A percentile compares a stretch with the other conserved stretches of the same genome.
Evolutionary conservation across 2,797 vertebrate genomes (phyloP).

Genomic region (Syngnathus acus): DNA sequence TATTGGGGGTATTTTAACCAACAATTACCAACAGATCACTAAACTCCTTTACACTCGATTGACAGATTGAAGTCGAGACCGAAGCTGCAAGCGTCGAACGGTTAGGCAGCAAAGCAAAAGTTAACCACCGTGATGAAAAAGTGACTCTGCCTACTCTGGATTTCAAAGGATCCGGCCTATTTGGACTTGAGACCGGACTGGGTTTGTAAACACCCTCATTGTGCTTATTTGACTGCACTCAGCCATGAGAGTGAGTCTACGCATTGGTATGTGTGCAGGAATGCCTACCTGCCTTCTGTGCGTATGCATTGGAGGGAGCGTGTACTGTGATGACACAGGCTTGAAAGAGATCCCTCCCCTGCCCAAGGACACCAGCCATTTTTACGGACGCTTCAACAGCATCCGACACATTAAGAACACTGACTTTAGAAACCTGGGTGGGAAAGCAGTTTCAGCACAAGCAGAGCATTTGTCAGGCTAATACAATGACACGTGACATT

Average conservation of each 20-base stretch:
- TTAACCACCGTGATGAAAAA: conserved; percentile 25
- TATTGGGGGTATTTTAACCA: too few species aligned
- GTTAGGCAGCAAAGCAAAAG: conserved; percentile 3
- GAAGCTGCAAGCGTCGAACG: conserved; percentile 29
- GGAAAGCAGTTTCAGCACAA: conserved; percentile 3
- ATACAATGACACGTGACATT: neutral
- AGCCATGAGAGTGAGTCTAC: too few species aligned
- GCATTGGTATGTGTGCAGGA: conserved; percentile 37
- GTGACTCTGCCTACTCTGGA: conserved; percentile 23
- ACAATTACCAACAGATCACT: neutral
- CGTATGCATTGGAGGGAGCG: conserved; percentile 72
- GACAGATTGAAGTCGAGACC: conserved; percentile 67
- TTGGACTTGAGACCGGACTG: conserved; percentile 48
- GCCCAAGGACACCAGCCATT: conserved; percentile 69
- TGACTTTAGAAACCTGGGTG: conserved; percentile 73
- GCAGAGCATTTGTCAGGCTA: neutral
- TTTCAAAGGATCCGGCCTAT: conserved; percentile 41
- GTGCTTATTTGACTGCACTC: neutral
- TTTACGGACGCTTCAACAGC: conserved; percentile 77
- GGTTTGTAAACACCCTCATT: conserved; percentile 47
- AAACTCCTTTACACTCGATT: neutral
- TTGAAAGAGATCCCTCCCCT: conserved; percentile 67
- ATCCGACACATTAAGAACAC: conserved; percentile 54
- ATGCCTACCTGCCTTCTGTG: conserved; percentile 75
- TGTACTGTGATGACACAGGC: conserved; percentile 73